Conservation (phyloP, 2,888 invertebrate genomes). For the Apoda limacodes region DNA sequence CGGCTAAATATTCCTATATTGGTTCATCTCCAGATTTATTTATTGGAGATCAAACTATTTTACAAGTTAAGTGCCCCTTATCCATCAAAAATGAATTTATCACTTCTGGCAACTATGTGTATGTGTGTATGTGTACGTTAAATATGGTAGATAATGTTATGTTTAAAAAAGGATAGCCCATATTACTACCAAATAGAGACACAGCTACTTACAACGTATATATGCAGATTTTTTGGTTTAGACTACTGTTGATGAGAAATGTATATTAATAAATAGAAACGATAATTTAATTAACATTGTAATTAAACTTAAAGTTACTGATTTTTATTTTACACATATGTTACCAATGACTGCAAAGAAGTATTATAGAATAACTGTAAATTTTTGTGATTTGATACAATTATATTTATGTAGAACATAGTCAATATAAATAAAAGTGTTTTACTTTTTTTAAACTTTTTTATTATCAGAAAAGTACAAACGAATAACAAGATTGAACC, state of each 20-base stretch:
- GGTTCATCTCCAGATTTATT: constrained; percentile 7
- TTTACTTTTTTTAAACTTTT: too few species aligned
- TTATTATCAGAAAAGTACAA: too few species aligned
- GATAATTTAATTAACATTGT: constrained; percentile 3
- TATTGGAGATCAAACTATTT: constrained; percentile 5
- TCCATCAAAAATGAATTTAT: constrained; percentile 4
- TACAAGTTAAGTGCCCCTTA: constrained; percentile 6
- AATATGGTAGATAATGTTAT: too few species aligned
- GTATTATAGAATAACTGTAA: constrained; percentile 1
- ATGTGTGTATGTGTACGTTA: neutral
- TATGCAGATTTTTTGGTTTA: constrained; percentile 8
- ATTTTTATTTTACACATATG: constrained; percentile 5
- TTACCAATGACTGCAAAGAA: constrained; percentile 4
- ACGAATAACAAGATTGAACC: too few species aligned
- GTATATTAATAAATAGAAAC: constrained; percentile 3
- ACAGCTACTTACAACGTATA: constrained; percentile 5
- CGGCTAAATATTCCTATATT: constrained; percentile 3
- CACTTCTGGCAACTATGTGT: constrained; percentile 2
- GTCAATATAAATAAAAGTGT: too few species aligned
- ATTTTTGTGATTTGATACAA: too few species aligned
- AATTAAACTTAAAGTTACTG: constrained; percentile 6
- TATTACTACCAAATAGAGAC: constrained; percentile 8
- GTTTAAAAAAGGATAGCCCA: constrained; percentile 5
- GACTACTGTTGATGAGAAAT: constrained; percentile 7
- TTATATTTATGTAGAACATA: too few species aligned